A percentile compares a stretch with the other conserved stretches of the same genome.
phyloP scores from a whole-genome alignment of 2,888 invertebrate species.

The Andrena hattorfiana region DNA sequence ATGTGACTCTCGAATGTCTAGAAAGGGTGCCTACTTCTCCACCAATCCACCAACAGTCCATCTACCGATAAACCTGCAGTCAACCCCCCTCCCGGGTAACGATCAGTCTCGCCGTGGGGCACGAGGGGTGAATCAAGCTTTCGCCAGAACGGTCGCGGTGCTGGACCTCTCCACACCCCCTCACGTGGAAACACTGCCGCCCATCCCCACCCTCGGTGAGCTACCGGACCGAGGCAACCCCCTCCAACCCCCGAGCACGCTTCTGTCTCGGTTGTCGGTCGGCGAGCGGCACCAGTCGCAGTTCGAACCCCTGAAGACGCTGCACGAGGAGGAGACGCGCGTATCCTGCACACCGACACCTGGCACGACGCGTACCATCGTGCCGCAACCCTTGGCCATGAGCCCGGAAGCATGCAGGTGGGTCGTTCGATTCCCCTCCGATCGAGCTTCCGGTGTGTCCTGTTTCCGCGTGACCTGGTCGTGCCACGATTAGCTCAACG shows the following conservation, averaged over 20 bases:
- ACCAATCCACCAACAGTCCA: background rate
- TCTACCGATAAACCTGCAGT: background rate
- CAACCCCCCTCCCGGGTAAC: constrained; percentile 16
- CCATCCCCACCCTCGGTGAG: constrained; percentile 54
- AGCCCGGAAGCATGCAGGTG: constrained; percentile 82
- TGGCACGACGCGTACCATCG: constrained; percentile 52
- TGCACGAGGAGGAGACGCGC: constrained; percentile 29
- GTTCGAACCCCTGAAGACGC: constrained; percentile 59
- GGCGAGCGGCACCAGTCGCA: constrained; percentile 67
- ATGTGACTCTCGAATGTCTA: background rate
- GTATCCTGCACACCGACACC: constrained; percentile 37
- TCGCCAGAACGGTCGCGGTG: constrained; percentile 4
- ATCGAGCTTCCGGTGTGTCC: background rate
- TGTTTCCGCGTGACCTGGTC: constrained; percentile 9
- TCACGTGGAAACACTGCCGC: constrained; percentile 23
- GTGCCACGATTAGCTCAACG: background rate
- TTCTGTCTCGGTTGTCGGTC: constrained; percentile 53
- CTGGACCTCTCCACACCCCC: constrained; percentile 6
- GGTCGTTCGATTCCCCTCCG: constrained; percentile 55
- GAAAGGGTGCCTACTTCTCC: background rate
- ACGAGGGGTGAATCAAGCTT: constrained; percentile 32
- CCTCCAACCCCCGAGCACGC: constrained; percentile 73
- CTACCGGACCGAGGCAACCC: constrained; percentile 56
- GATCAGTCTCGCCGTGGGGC: constrained; percentile 2
- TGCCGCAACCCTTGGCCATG: constrained; percentile 78